Base-by-base conservation (phyloP, 2,797 vertebrate species). In the Philypnodon macrostomus region DNA sequence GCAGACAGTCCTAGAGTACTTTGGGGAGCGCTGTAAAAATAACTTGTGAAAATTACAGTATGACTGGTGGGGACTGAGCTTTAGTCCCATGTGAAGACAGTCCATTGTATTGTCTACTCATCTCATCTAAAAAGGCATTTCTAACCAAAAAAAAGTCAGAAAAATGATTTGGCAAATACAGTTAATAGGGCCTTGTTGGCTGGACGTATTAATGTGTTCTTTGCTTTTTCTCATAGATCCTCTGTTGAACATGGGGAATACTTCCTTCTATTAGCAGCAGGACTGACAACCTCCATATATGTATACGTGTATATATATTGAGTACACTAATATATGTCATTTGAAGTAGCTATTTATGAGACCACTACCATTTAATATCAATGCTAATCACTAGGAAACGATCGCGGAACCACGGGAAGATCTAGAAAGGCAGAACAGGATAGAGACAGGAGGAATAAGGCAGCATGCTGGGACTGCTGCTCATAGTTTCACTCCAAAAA, bases 311-410 rank as follows among this genome's bases (percentile, higher is more conserved):
- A 67, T 77, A 86, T 74, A 77, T 73, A 74, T 81, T 84, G 69
- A 80, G 84, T 69, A 85, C 70, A 80, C 84, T 67, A 83, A 83
- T 83, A 81, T 85, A 84, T 73, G 77, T 80, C 16, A 74, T 81
- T 78, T 67, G 61, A 74, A 87, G 80, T 86, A 86, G 80, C 83
- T 86, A 86, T 73, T 69, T 83, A 86, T 75, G 62, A 84, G 81
- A 88, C 80, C 73, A 84, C 79, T 79, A 86, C 66, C 81, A 76
- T 76, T 84, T 87, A 75, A 83, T 79, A 85, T 64, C 57, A 67
- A 85, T 71, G 79, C 84, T 85, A 66, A 84, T 80, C 79, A 87
- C 82, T 77, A 85, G 83, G 71, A 81, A 85, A 89, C 83, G 77
- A 80, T 63, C 83, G 71, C 77, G 73, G 79, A 83, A 84, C 87